A percentile compares a stretch with the other conserved stretches of the same genome.
phyloP scores from a whole-genome alignment of 1,140 invertebrate genomes.

The Drosophila willistoni region DNA sequence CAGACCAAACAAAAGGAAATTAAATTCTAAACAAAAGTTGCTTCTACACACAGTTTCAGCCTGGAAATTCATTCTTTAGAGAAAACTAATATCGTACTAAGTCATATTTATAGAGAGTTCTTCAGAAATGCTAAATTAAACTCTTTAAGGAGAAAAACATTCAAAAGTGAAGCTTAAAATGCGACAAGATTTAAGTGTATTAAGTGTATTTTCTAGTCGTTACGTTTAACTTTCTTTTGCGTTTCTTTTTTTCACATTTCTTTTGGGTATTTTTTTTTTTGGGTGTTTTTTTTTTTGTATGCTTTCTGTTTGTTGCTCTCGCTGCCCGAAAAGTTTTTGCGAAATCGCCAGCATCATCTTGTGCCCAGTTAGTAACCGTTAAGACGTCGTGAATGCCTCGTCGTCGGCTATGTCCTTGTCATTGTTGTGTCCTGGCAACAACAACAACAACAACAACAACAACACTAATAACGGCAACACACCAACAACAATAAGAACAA shows the following conservation, averaged over 20 bases:
- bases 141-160: too few relatives aligned
- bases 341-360: conserved; percentile 61
- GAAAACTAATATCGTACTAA: background rate
- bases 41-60: too few relatives aligned
- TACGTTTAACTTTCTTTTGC: conserved; percentile 8
- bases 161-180: too few relatives aligned
- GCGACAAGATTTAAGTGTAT: background rate
- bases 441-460: background rate
- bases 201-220: background rate
- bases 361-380: conserved; percentile 79
- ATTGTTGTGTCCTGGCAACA: conserved; percentile 5
- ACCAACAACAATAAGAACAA: background rate
- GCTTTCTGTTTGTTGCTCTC: conserved; percentile 22
- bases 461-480: background rate
- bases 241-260: background rate
- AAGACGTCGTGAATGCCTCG: conserved; percentile 76
- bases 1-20: too few relatives aligned
- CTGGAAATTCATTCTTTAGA: background rate
- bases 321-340: conserved; percentile 9
- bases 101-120: too few relatives aligned
- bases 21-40: background rate
- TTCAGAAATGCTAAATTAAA: too few relatives aligned
- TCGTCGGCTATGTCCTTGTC: conserved; percentile 50
- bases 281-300: conserved; percentile 9
- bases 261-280: conserved; percentile 14